Base-by-base conservation (phyloP, 2,888 invertebrate species). In the Petrophora chlorosata region DNA sequence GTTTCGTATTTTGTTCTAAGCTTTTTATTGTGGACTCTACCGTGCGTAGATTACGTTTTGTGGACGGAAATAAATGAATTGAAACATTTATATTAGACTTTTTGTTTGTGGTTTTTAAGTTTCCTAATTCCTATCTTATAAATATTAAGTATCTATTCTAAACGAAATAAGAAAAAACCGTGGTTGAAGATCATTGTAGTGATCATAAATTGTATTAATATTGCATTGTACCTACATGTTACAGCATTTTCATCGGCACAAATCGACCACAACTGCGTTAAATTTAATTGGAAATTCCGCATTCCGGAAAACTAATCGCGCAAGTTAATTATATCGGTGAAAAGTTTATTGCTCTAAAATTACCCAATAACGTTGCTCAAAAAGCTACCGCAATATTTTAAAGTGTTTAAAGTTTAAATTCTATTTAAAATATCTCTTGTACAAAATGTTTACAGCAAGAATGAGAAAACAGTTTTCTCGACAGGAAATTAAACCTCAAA, bases 401-500 rank as follows among this genome's bases (percentile, higher is more conserved):
- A n/a, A n/a, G n/a, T n/a, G n/a, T n/a, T n/a, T n/a, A n/a, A n/a
- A n/a, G n/a, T n/a, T n/a, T n/a, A 52, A 52, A 32, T 35, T 43
- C 29, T 38, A 53, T 53, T 38, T 45, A 46, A 51, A 57, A 42
- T 39, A 48, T 52, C 14, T 32, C 17, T 30, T 19, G 17, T 30
- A 56, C 41, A 43, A 47, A 60, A 53, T 55, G 44, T 52, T 47
- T 15, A 53, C 44, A 35, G 28, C 44, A 13, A 39, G 52, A 54
- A 56, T 49, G 56, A 46, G 49, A 49, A 57, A 51, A 35, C 48
- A 52, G 49, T 56, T 58, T 56, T 29, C 50, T 54, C 48, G 48
- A 46, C 61, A 58, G 61, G 61, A 61, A 61, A 61, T 61, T 61
- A 61, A 61, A 58, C 61, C 56, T 30, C 61, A 56, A 59, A 56